Evolutionary conservation across 1,140 invertebrate genomes (phyloP), one percentile per base, ranked within the genome.

Genomic region (Lasioglossum albipes): DNA sequence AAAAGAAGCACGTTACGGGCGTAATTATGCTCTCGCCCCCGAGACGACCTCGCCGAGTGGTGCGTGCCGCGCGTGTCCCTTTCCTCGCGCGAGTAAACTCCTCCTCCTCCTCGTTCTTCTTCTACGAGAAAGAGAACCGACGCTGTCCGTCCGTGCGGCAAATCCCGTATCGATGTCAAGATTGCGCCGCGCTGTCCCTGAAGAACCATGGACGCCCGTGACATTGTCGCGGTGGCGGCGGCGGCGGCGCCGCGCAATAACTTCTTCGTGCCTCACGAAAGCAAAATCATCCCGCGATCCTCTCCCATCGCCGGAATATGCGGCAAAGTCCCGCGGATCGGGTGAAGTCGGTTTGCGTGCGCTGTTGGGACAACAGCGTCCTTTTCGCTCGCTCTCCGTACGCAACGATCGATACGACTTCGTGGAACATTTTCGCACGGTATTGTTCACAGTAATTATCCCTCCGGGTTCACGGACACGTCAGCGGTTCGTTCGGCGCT

Each of bases 151-250:
- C 72, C 45, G 69, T 41, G 76, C 67, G 27, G 66, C 52, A 66
- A 61, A 87, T 70, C 78, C 70, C 83, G 76, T 89, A 90, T 91
- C 87, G 90, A 91, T 90, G 87, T 90, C 86, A 88, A 88, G 87
- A 91, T 89, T 90, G 86, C 70, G 75, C 79, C 71, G 79, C 83
- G 86, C 87, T 65, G 87, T 86, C 89, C 86, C 89, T 85, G 86
- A 80, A 79, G 79, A 82, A 77, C 75, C 64, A 76, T 59, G 75
- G 79, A 88, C 74, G 88, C 82, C 91, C 90, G 86, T 91, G 91
- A 92, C 91, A 92, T 92, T 93, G 92, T 85, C 87, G 82, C 84
- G n/a, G n/a, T n/a, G n/a, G n/a, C n/a, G n/a, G n/a, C n/a, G n/a
- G n/a, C n/a, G n/a, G n/a, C n/a, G 85, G 89, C 84, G 83, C 87